Evolutionary conservation across 1,140 invertebrate genomes (phyloP), one percentile per base, ranked within the genome.

Genomic region (Lasioglossum albipes): DNA sequence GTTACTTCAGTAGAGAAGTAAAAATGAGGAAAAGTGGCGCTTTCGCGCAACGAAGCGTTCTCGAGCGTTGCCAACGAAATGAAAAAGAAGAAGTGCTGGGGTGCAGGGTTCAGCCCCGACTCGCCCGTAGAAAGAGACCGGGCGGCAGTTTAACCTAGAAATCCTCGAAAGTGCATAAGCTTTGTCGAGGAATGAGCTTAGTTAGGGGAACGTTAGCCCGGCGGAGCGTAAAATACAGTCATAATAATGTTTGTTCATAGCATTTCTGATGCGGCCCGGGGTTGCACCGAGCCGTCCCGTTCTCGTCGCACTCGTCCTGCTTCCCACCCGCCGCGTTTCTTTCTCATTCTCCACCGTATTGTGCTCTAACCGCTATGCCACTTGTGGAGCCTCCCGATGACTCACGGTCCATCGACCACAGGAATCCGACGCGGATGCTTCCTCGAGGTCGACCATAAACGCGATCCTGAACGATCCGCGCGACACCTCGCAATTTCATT

Each of bases 101-200:
- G 62, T 20, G 62, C 64, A 45, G 13, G 52, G 52, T 54, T 54
- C 16, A 54, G 4, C 52, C 52, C 13, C 13, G 5, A 0, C 1
- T 5, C 16, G 18, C 13, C 13, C 3, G 52, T 3, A 61, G 45
- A 27, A 45, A 10, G 13, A 42, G 69, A 18, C 10, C 13, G 41
- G 67, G 54, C 54, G 64, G 57, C 68, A 72, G 67, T 73, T 79
- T 82, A 86, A 85, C 84, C 67, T 75, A 78, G 74, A 85, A 87
- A 83, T 85, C 80, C 84, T 87, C 75, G 82, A 82, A 75, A 86
- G 82, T 84, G 85, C 77, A 87, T 87, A 84, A 90, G 87, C 87
- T 90, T 89, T 89, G 88, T 87, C 87, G 79, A 67, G 70, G 73
- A 90, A 90, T 87, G 87, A 88, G 85, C 88, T 90, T 87, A 88